A percentile compares a stretch with the other conserved stretches of the same genome.
These are phyloP conservation scores for Hypomesus transpacificus DNA, from an alignment of 2,113 vertebrate genomes.

Conservation along the genomic window DNA sequence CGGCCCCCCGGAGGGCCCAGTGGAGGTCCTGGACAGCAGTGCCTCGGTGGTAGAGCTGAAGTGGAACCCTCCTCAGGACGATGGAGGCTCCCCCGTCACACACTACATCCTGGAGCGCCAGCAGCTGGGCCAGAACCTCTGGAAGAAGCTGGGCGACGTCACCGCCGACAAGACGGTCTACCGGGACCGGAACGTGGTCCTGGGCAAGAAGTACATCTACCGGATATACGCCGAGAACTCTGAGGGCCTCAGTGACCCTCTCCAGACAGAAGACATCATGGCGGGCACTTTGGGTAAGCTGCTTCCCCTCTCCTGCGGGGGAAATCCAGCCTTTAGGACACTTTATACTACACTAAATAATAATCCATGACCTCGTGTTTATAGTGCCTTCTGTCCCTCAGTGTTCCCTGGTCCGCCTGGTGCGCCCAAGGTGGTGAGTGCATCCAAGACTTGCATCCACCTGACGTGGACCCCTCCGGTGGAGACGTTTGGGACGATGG, in stretches of 20 bases:
- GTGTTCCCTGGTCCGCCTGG: conserved; percentile 76
- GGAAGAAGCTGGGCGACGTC: conserved; percentile 76
- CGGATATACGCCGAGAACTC: conserved; percentile 76
- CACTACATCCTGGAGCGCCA: conserved; percentile 76
- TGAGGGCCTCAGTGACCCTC: conserved; percentile 71
- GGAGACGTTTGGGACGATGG: conserved; percentile 65
- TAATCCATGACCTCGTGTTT: not conserved
- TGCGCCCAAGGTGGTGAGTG: conserved; percentile 69
- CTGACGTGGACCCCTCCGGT: conserved; percentile 76
- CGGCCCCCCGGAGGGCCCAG: conserved; percentile 77
- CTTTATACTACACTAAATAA: no score
- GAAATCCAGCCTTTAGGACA: no score
- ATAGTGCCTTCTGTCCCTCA: conserved; percentile 39
- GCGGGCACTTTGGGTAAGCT: conserved; percentile 75
- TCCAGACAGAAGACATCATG: conserved; percentile 79
- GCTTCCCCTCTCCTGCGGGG: not conserved
- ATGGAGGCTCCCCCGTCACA: conserved; percentile 76
- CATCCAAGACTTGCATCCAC: conserved; percentile 72
- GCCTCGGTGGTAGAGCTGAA: conserved; percentile 68
- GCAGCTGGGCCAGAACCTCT: conserved; percentile 69
- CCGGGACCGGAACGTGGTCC: conserved; percentile 72
- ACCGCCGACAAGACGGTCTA: conserved; percentile 65
- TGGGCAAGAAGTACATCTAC: conserved; percentile 79
- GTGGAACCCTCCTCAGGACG: conserved; percentile 77
- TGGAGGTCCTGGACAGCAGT: conserved; percentile 71